Conservation (phyloP, 1,140 invertebrate species). For the Adelges cooleyi region DNA sequence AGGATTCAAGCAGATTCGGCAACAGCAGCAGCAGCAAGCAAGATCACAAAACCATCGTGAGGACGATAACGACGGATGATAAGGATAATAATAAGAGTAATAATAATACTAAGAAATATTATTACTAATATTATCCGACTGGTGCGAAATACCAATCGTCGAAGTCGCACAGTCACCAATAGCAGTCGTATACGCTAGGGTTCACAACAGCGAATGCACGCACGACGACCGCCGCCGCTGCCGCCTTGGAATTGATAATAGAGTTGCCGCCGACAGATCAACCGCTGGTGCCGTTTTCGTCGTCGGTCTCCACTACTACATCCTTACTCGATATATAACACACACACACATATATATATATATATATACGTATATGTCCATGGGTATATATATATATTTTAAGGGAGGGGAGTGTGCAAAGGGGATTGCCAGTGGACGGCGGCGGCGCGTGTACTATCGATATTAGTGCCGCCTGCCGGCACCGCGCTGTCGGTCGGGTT, state of each 20-base stretch:
- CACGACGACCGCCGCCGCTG: not conserved
- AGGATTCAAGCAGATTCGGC: too few species aligned
- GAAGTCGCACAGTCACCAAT: not conserved
- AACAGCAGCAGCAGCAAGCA: too few species aligned
- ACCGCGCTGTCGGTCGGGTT: too few species aligned
- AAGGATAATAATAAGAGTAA: not conserved
- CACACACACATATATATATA: too few species aligned
- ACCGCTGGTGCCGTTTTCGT: not conserved
- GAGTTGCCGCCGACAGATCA: not conserved
- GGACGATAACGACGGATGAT: not conserved
- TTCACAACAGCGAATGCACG: not conserved
- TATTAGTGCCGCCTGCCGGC: too few species aligned
- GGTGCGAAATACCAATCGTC: too few species aligned
- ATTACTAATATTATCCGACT: not conserved
- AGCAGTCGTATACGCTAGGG: not conserved
- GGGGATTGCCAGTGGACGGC: too few species aligned
- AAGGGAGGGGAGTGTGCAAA: too few species aligned
- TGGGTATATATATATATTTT: too few species aligned
- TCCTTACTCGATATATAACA: not conserved
- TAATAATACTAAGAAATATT: not conserved
- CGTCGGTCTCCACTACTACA: not conserved
- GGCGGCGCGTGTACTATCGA: too few species aligned
- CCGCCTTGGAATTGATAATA: constrained; percentile 6
- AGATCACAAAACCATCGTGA: too few species aligned
- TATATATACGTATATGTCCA: too few species aligned